phyloP scores from a whole-genome alignment of 2,888 invertebrate genomes.

The Diarsia mendica region DNA sequence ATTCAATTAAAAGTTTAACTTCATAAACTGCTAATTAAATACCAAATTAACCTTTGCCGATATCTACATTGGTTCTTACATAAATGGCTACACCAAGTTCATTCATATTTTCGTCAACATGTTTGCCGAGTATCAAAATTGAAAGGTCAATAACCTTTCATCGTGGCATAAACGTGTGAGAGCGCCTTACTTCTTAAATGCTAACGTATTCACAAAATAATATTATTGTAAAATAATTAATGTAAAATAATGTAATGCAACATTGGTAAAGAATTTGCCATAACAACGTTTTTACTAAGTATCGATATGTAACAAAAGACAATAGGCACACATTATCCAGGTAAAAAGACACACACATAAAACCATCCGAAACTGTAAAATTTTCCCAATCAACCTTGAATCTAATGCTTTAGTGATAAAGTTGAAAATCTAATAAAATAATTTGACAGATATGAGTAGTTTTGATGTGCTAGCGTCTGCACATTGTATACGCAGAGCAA shows the following conservation, averaged over 20 bases:
- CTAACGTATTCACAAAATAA: slow-evolving; percentile 1
- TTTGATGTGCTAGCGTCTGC: no score
- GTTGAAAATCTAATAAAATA: no score
- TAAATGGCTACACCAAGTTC: neutral
- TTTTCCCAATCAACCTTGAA: no score
- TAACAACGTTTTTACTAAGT: neutral
- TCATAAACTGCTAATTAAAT: neutral
- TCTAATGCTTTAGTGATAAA: no score
- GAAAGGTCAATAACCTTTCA: slow-evolving; percentile 24
- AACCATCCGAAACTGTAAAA: no score
- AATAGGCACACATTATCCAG: no score
- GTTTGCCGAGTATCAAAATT: slow-evolving; percentile 17
- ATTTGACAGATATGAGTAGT: no score
- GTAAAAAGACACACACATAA: no score
- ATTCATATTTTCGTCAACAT: slow-evolving; percentile 9
- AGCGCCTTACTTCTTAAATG: neutral
- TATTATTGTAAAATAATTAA: neutral
- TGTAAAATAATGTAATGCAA: no score
- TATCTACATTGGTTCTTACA: neutral
- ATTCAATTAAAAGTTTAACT: neutral
- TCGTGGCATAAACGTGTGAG: neutral
- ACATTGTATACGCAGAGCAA: neutral
- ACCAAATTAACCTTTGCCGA: neutral
- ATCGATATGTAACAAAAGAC: no score
- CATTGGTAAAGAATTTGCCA: neutral